phyloP scores from a whole-genome alignment of 2,113 vertebrate genomes.

The Microtus ochrogaster region DNA sequence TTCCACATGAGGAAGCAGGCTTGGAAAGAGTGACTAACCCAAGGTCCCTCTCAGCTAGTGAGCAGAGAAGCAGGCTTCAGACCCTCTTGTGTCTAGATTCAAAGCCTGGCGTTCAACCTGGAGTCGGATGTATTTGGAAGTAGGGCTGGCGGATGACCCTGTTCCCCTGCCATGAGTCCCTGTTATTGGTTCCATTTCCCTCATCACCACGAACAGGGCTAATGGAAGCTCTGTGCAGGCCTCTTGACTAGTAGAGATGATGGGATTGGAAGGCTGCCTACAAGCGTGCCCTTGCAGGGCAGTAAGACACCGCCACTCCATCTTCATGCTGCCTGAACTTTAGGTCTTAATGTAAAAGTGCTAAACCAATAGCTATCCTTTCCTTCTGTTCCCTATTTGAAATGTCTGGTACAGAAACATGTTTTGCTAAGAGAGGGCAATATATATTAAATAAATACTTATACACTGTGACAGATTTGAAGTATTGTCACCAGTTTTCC shows the following conservation, averaged over 20 bases:
- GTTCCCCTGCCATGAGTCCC: too few species aligned
- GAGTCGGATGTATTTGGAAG: background rate
- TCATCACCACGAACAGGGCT: background rate
- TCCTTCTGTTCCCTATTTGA: background rate
- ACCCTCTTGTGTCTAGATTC: background rate
- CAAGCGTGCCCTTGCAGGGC: background rate
- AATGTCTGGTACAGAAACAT: background rate
- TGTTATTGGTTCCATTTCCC: rapidly evolving
- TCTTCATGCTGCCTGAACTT: background rate
- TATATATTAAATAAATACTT: background rate
- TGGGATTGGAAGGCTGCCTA: background rate
- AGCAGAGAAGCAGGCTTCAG: background rate
- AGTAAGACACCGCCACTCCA: too few species aligned
- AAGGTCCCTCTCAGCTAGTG: background rate
- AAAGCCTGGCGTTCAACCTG: background rate
- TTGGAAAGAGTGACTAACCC: background rate
- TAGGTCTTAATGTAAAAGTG: background rate
- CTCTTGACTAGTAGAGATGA: background rate
- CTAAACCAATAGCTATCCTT: background rate
- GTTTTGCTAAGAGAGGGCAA: background rate
- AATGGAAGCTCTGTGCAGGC: rapidly evolving
- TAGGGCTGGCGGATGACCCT: background rate
- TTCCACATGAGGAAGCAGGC: background rate
- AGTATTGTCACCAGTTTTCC: background rate
- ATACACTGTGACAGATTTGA: background rate